phyloP scores from a whole-genome alignment of 2,888 invertebrate genomes.

The Agrotis ipsilon region DNA sequence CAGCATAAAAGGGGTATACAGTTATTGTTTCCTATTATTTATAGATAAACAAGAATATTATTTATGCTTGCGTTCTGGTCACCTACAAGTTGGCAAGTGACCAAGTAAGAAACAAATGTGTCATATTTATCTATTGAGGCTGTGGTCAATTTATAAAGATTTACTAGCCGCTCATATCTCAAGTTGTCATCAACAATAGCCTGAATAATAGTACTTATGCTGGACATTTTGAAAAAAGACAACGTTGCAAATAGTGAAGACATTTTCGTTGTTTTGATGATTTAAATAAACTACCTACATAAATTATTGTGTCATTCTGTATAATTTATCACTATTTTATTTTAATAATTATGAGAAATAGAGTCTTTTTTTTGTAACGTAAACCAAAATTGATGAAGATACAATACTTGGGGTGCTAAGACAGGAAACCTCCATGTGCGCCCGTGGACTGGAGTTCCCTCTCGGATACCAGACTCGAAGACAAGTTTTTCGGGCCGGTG shows the following conservation, averaged over 20 bases:
- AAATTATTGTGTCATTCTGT: too few species aligned
- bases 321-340: too few species aligned
- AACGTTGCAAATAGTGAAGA: not conserved
- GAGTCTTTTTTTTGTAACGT: too few species aligned
- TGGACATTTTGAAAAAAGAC: not conserved
- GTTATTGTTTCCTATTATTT: too few species aligned
- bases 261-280: not conserved
- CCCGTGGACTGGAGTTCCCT: too few species aligned
- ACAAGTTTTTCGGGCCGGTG: too few species aligned
- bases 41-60: not conserved
- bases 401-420: too few species aligned
- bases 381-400: too few species aligned
- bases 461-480: too few species aligned
- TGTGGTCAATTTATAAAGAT: constrained; percentile 26
- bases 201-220: not conserved
- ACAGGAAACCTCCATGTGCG: too few species aligned
- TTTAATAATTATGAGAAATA: too few species aligned
- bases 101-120: constrained; percentile 25
- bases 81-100: constrained; percentile 14
- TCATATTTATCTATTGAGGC: constrained; percentile 17
- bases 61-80: not conserved
- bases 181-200: constrained; percentile 1
- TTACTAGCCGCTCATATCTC: constrained; percentile 9
- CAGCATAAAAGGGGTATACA: too few species aligned
- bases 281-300: not conserved